A percentile compares a stretch with the other conserved stretches of the same genome.
Conservation (phyloP, 1,140 invertebrate species). For the Drosophila sp. region DNA sequence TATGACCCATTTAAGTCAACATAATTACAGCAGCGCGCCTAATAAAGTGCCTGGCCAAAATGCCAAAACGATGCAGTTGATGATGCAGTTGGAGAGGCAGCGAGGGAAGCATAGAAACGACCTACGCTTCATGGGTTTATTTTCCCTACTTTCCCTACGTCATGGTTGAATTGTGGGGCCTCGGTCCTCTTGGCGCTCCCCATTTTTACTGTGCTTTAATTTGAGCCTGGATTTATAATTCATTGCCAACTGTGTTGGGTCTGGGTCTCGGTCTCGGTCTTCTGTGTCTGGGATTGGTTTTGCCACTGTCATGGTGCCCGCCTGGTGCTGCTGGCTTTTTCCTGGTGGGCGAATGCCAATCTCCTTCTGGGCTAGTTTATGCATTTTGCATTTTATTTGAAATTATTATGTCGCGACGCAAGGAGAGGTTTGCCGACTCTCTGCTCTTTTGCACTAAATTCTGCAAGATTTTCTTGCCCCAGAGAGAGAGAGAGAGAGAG, state of each 20-base stretch:
- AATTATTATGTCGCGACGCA: constrained; percentile 79
- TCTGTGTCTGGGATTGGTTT: constrained; percentile 37
- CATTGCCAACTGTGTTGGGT: constrained; percentile 65
- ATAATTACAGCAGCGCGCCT: constrained; percentile 72
- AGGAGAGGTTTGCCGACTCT: constrained; percentile 15
- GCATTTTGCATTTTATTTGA: constrained; percentile 81
- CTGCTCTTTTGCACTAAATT: constrained; percentile 42
- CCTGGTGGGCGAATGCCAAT: constrained; percentile 64
- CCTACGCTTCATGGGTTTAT: constrained; percentile 56
- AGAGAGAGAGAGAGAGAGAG: not conserved
- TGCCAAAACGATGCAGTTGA: constrained; percentile 19
- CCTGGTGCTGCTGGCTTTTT: constrained; percentile 32
- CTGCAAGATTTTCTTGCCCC: constrained; percentile 7
- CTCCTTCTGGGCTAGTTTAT: constrained; percentile 60
- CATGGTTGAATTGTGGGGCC: constrained; percentile 1
- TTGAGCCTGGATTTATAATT: constrained; percentile 81
- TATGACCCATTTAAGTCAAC: constrained; percentile 81
- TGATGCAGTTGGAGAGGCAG: not conserved
- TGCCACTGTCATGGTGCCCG: constrained; percentile 25
- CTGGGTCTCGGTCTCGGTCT: constrained; percentile 16
- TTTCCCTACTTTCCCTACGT: constrained; percentile 30
- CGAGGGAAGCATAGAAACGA: constrained; percentile 12
- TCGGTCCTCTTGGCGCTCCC: constrained; percentile 22
- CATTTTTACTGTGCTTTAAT: constrained; percentile 65
- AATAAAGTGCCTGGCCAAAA: constrained; percentile 53